A percentile compares a stretch with the other conserved stretches of the same genome.
Evolutionary conservation across 2,888 invertebrate genomes (phyloP).

Genomic region (Acholoe squamosa): DNA sequence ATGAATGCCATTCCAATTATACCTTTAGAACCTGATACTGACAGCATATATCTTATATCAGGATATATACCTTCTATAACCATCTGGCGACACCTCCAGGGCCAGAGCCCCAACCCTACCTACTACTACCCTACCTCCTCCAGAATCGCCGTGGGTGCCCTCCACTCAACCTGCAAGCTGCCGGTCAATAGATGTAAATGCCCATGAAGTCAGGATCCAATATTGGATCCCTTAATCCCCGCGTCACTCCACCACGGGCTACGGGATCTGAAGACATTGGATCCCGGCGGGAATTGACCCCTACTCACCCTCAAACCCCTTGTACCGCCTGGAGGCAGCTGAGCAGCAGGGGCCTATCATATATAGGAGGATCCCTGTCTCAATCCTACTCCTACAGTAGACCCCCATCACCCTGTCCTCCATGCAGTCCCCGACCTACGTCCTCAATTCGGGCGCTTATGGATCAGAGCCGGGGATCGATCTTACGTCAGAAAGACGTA

Average conservation of each 20-base stretch:
- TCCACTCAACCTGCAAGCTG: background rate
- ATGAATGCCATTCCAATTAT: too few species aligned
- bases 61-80: too few species aligned
- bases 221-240: conserved; percentile 45
- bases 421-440: background rate
- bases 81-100: background rate
- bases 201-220: background rate
- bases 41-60: too few species aligned
- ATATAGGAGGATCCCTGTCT: background rate
- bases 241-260: conserved; percentile 3
- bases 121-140: background rate
- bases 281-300: conserved; percentile 26
- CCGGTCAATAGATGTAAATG: conserved; percentile 50
- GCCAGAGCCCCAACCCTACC: background rate
- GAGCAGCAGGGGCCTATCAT: background rate
- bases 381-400: background rate
- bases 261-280: conserved; percentile 35
- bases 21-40: too few species aligned
- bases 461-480: conserved; percentile 15
- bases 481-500: conserved; percentile 37
- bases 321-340: background rate
- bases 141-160: background rate
- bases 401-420: background rate
- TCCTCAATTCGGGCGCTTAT: background rate
- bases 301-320: background rate